These are phyloP conservation scores for Athetis lepigone DNA, from an alignment of 2,888 invertebrate genomes.

Conservation along the genomic window DNA sequence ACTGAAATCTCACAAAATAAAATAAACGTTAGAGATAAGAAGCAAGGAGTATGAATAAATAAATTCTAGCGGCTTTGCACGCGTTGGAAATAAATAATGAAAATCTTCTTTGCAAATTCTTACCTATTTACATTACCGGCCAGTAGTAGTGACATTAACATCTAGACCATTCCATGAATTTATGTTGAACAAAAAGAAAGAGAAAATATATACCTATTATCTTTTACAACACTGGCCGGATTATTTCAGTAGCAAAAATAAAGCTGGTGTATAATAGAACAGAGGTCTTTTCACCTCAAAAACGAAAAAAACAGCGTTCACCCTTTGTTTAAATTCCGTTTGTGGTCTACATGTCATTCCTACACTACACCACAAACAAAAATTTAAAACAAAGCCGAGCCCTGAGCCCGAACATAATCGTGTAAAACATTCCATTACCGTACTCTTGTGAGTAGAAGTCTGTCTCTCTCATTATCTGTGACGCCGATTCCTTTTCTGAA, in stretches of 20 bases:
- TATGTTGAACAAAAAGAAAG: neutral
- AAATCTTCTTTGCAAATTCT: slow-evolving; percentile 23
- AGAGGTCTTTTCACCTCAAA: slow-evolving; percentile 13
- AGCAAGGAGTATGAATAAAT: slow-evolving; percentile 37
- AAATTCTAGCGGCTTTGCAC: slow-evolving; percentile 37
- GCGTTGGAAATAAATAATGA: slow-evolving; percentile 45
- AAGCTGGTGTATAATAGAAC: slow-evolving; percentile 22
- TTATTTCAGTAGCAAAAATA: slow-evolving; percentile 27
- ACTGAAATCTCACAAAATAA: slow-evolving; percentile 44
- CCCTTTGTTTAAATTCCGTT: slow-evolving; percentile 54
- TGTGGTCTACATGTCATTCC: slow-evolving; percentile 53
- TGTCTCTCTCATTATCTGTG: slow-evolving; percentile 80
- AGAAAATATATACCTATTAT: neutral
- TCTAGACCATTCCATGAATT: slow-evolving; percentile 1
- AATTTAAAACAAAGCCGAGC: slow-evolving; percentile 39
- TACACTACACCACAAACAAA: slow-evolving; percentile 47
- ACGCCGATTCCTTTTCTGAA: slow-evolving; percentile 82
- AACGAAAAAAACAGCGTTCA: slow-evolving; percentile 20
- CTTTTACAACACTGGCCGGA: slow-evolving; percentile 3
- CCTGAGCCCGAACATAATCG: slow-evolving; percentile 44
- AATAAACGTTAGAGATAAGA: slow-evolving; percentile 44
- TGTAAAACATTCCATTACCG: slow-evolving; percentile 57
- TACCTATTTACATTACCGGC: slow-evolving; percentile 16
- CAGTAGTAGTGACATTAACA: slow-evolving; percentile 34
- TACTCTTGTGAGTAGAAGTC: slow-evolving; percentile 53